phyloP scores from a whole-genome alignment of 2,797 vertebrate species.

The Rhabdophis nuchalis region DNA sequence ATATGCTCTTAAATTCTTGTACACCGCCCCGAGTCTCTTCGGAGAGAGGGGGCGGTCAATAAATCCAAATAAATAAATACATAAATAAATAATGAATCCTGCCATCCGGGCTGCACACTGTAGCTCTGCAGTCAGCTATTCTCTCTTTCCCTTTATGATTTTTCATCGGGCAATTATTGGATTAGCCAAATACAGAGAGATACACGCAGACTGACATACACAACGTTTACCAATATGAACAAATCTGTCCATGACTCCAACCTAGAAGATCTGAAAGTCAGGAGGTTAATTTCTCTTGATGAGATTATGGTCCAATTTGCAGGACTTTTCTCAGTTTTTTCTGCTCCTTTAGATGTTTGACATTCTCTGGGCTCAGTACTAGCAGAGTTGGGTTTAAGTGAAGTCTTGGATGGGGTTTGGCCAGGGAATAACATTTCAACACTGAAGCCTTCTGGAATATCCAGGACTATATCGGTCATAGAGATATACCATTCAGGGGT shows the following conservation, averaged over 20 bases:
- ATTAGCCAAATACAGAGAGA: background rate
- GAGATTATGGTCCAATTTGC: background rate
- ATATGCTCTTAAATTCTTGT: too few relatives aligned
- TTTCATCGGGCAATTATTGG: background rate
- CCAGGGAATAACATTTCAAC: background rate
- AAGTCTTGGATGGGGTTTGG: background rate
- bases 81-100: too few relatives aligned
- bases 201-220: background rate
- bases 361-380: background rate
- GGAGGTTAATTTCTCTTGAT: background rate
- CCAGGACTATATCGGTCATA: background rate
- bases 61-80: too few relatives aligned
- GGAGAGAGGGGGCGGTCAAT: too few relatives aligned
- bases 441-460: background rate
- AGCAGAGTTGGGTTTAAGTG: background rate
- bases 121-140: background rate
- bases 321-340: background rate
- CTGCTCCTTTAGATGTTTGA: background rate
- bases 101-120: background rate
- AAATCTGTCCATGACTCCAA: background rate
- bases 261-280: background rate
- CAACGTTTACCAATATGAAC: background rate
- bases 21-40: too few relatives aligned
- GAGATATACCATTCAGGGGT: background rate
- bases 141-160: background rate